phyloP scores from a whole-genome alignment of 2,113 vertebrate genomes.

The Heteronetta atricapilla region DNA sequence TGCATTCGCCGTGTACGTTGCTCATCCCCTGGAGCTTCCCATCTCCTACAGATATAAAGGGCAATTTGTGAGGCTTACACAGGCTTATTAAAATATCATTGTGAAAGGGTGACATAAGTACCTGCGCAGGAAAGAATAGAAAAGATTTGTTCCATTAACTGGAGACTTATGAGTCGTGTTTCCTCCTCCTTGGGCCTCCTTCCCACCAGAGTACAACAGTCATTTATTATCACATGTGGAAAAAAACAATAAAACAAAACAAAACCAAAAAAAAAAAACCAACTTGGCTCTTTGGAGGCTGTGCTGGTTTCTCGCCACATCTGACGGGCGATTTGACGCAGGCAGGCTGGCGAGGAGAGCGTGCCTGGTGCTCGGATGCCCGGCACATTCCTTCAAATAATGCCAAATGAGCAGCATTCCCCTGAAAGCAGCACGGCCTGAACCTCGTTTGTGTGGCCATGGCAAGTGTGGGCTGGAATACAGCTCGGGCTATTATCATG shows the following conservation, averaged over 20 bases:
- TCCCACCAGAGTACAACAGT: not conserved
- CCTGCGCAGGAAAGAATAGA: not conserved
- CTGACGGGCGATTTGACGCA: not conserved
- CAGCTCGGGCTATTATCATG: conserved; percentile 36
- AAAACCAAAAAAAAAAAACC: not conserved
- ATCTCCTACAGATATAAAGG: not conserved
- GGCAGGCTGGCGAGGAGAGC: not conserved
- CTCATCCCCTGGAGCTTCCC: conserved; percentile 29
- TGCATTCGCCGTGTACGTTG: not conserved
- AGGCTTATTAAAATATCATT: conserved; percentile 28
- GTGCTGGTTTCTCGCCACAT: not conserved
- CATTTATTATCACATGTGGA: not conserved
- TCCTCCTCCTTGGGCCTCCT: not conserved
- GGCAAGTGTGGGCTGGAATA: conserved; percentile 63
- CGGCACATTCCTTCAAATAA: conserved; percentile 29
- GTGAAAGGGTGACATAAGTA: conserved; percentile 13
- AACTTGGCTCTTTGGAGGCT: not conserved
- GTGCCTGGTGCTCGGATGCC: not conserved
- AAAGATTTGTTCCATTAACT: conserved; percentile 12
- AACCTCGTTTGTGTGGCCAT: conserved; percentile 41
- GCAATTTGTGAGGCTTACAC: conserved; percentile 37
- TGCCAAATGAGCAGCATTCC: conserved; percentile 51
- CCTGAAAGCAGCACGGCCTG: not conserved
- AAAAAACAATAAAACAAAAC: not conserved
- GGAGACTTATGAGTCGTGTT: not conserved